Conservation (phyloP, 2,797 vertebrate species). For the Tolypeutes matacus region DNA sequence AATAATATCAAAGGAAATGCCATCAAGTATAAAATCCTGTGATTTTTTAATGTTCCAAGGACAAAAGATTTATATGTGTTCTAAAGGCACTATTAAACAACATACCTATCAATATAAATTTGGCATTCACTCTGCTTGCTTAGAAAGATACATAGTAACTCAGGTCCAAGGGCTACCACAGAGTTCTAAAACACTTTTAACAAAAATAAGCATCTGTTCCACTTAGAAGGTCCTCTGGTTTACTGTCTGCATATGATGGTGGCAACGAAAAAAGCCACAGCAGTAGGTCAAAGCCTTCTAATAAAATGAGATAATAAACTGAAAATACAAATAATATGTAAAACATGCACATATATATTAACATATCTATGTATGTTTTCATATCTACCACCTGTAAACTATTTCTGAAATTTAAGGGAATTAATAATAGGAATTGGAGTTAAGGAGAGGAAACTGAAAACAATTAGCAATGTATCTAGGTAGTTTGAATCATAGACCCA, state of each 20-base stretch:
- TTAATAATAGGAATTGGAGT: not conserved
- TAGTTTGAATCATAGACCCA: not conserved
- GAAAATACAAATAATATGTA: conserved; percentile 30
- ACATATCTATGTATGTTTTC: not conserved
- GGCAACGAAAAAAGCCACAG: not conserved
- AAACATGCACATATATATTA: not conserved
- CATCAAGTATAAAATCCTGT: conserved; percentile 43
- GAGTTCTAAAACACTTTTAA: conserved; percentile 12
- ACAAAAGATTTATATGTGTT: conserved; percentile 20
- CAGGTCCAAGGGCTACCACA: not conserved
- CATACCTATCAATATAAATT: not conserved
- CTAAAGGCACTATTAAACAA: not conserved
- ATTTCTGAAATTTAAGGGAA: conserved; percentile 29
- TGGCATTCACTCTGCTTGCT: not conserved
- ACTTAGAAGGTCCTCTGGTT: not conserved
- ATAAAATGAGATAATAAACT: conserved; percentile 9
- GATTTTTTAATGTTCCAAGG: not conserved
- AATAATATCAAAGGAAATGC: conserved; percentile 38
- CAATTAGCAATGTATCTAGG: not conserved
- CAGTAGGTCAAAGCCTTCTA: not conserved
- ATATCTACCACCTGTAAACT: not conserved
- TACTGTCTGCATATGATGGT: not conserved
- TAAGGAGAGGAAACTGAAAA: not conserved
- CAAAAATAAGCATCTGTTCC: not conserved
- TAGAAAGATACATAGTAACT: not conserved